Evolutionary conservation across 2,113 vertebrate genomes (phyloP).

Genomic region (Mastomys natalensis): DNA sequence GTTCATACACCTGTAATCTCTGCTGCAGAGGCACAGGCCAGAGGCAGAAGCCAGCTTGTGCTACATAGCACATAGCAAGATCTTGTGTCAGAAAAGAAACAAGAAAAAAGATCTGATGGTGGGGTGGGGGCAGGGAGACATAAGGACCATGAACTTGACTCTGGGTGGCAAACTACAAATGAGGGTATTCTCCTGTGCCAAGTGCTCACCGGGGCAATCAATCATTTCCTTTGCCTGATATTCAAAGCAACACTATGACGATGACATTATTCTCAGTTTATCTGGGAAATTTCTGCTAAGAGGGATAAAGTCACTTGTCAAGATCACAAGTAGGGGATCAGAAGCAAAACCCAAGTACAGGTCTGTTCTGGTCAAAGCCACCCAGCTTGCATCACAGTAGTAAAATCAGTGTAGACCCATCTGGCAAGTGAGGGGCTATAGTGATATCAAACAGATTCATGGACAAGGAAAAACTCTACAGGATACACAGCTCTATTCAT

Average conservation of each 20-base stretch:
- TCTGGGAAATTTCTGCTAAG: background rate
- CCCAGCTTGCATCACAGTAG: accelerated
- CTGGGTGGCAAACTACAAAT: background rate
- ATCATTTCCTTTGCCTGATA: background rate
- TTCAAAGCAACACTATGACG: too few relatives aligned
- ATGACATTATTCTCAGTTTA: background rate
- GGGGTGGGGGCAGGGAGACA: background rate
- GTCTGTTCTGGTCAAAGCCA: background rate
- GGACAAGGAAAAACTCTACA: background rate
- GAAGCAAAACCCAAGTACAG: background rate
- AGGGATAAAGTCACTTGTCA: background rate
- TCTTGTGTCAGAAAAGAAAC: background rate
- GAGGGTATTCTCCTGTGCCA: background rate
- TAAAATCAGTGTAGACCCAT: background rate
- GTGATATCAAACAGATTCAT: background rate
- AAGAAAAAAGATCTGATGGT: background rate
- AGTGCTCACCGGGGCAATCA: background rate
- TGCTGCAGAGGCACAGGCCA: background rate
- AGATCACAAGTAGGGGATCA: background rate
- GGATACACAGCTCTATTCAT: background rate
- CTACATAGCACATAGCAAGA: background rate
- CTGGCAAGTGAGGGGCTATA: background rate
- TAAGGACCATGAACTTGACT: background rate
- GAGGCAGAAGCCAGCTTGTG: background rate
- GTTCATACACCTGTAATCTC: background rate